Base-by-base conservation (phyloP, 1,140 invertebrate species). In the Bactericera cockerelli region DNA sequence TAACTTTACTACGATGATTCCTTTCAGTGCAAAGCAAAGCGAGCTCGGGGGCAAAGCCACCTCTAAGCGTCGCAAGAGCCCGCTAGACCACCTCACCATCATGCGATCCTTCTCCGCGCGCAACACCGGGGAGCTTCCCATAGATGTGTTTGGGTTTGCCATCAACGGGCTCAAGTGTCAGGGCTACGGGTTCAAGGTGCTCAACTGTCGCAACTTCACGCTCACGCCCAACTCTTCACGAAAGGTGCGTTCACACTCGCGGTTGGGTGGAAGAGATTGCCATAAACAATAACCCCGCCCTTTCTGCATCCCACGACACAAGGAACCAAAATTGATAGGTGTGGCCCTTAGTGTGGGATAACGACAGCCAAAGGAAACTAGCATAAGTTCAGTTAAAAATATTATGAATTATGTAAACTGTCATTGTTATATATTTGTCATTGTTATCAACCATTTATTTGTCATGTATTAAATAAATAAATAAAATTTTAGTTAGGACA, bases 151-250 rank as follows among this genome's bases (percentile, higher is more conserved):
- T 61, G 76, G 80, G 19, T 90, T 93, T 71, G 77, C 77, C 56
- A 84, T 93, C 53, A 87, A 83, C 65, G 81, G 81, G 26, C 72
- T 81, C 25, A 69, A 74, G 0, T 95, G 92, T 68, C 84, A 88
- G 72, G 89, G 89, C 2, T 90, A 86, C 69, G 92, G 92, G 10
- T 96, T 92, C 68, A 80, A 79, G 68, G 79, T 93, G 19, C 71
- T 91, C 21, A 85, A 93, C 65, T 96, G 93, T 72, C 58, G 49
- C 10, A 79, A 85, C 10, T 93, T 95, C 69, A 74, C 80, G 38
- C 74, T 98, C 33, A 72, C 74, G 58, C 87, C 92, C 14, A 94
- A 95, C 71, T 79, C 79, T 10, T 86, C 83, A n/a, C 79, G 78
- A 64, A 86, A 85, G 69, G 61, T 63, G 38, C 1, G 26, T n/a